Evolutionary conservation across 2,113 vertebrate genomes (phyloP), one percentile per base, ranked within the genome.

Genomic region (Octodon degus): DNA sequence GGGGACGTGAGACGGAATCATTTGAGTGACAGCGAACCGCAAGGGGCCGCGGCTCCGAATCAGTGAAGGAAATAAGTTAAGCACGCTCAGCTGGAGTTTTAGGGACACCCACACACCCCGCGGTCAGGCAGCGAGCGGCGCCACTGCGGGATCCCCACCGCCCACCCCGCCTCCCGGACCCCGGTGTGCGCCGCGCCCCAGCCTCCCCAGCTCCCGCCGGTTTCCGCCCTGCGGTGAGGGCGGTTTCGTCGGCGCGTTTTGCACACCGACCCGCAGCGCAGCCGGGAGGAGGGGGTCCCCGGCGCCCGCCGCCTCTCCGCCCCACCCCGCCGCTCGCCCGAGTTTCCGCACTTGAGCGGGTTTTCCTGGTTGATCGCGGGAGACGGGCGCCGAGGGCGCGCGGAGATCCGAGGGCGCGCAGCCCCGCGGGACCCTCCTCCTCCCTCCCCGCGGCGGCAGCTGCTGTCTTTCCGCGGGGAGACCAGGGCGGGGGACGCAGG

Each of bases 391-490:
- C 91, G 4, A 86, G 82, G 9, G 84, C n/a, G 55, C 63, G 76
- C 12, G 17, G 93, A 65, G 74, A 40, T 13, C 19, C 32, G 89
- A 55, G 95, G 96, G 67, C 76, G 67, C 12, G 62, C 86, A 19
- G 77, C 88, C 94, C 85, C 20, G 47, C 47, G 16, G 96, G 80
- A 60, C 86, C 77, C 89, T 89, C 91, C 83, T 86, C 63, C 34
- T 91, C 50, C 76, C 65, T 55, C n/a, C n/a, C n/a, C 67, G 30
- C 97, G 95, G 86, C 90, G 93, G 97, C 97, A 90, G 91, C 96
- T 50, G 97, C 97, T 95, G 95, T 86, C 96, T 97, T 95, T 87
- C 94, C 97, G 82, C 96, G 40, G 82, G 96, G 96, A 96, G 74
- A 24, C 94, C 50, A 70, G 68, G 34, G 65, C 12, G 86, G 97